Base-by-base conservation (phyloP, 2,888 invertebrate genomes). In the Sphaerophoria rueppellii region DNA sequence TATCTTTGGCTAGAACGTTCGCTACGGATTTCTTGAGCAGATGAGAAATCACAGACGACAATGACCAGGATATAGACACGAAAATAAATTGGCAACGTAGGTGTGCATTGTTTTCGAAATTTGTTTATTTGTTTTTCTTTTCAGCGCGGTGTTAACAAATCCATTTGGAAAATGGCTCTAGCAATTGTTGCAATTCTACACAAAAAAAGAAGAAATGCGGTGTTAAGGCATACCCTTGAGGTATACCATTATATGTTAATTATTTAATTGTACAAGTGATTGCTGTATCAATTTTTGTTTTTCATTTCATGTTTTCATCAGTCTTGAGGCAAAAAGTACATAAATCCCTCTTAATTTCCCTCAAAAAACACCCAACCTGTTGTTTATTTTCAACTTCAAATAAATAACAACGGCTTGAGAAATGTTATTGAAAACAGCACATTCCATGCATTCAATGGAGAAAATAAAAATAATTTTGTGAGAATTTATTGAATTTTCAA, bases 401-500 rank as follows among this genome's bases (percentile, higher is more conserved):
- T 37, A 61, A 46, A 60, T 60, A 60, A 32, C 24, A 5, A 12
- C 14, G 24, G 11, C 2, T 35, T 24, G 24, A 24, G 24, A 24
- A 24, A 55, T 35, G 9, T 40, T 40, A 40, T 9, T 40, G 40
- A 7, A 43, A 11, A 11, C 0, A 57, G 35, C 2, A 43, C 32
- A 58, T 32, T 6, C 11, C 48, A 50, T 35, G 34, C 24, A 24
- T 14, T 12, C 40, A 34, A 16, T 14, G 4, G 52, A 67, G 40
- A 16, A 67, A 40, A 67, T 54, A 48, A 71, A 76, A 72, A 43
- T 76, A 60, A 67, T 14, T 76, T 46, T 5, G 11, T 35, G 46
- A 11, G 35, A 77, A 77, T 70, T 82, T 73, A 74, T 78, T 50
- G 58, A 35, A 34, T 48, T 16, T 54, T 57, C 24, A 54, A 70